Evolutionary conservation across 1,140 invertebrate genomes (phyloP).

Genomic region (Yoshiicerus persimilis): DNA sequence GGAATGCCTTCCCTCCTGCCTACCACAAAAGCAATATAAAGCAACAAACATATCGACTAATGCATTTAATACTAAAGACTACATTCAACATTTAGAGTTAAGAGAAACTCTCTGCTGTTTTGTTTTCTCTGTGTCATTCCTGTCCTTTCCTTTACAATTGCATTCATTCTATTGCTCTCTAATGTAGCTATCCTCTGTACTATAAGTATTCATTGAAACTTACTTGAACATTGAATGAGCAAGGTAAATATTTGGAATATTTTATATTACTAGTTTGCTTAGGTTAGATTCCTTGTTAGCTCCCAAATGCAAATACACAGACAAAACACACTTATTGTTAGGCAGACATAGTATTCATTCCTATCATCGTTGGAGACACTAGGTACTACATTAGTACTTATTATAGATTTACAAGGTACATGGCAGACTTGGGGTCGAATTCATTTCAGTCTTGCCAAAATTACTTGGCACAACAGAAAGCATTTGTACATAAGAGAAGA

Average conservation of each 20-base stretch:
- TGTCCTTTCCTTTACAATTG: neutral
- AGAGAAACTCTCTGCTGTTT: neutral
- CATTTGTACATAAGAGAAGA: neutral
- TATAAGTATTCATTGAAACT: neutral
- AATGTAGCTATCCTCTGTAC: neutral
- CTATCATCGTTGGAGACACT: neutral
- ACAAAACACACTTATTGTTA: neutral
- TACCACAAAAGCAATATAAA: neutral
- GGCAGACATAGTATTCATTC: neutral
- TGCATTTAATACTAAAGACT: neutral
- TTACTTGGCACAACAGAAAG: neutral
- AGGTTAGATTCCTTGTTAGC: neutral
- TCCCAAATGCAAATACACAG: neutral
- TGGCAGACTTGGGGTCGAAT: neutral
- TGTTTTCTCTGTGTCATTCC: neutral
- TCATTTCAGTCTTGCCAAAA: neutral
- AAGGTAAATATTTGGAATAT: neutral
- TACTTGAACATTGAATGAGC: neutral
- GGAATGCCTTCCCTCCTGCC: neutral
- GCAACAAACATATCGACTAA: neutral
- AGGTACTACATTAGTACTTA: neutral
- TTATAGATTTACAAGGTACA: neutral
- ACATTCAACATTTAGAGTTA: too few relatives aligned
- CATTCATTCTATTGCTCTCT: too few relatives aligned
- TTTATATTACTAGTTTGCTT: neutral